phyloP scores from a whole-genome alignment of 53 echinoderm and acorn worm species.

The Paelopatides confundens region DNA sequence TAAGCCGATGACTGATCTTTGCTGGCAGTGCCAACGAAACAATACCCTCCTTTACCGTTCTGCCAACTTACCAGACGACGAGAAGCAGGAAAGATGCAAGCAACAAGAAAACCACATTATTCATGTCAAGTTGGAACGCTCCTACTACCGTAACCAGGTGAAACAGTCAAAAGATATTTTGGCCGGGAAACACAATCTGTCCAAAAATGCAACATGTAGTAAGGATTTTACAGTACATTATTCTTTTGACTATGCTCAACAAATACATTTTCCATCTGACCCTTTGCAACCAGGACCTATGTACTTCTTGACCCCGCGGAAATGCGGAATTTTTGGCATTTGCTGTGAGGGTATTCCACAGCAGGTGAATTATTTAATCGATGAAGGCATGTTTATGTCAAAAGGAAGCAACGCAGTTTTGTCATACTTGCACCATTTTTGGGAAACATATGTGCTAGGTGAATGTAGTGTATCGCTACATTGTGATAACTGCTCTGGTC shows the following conservation, averaged over 20 bases:
- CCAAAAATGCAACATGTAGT: conserved; percentile 28
- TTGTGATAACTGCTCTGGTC: conserved; percentile 42
- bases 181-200: neutral
- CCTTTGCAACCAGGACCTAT: no score
- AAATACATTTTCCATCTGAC: neutral
- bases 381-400: conserved; percentile 23
- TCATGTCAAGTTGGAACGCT: conserved; percentile 24
- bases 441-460: conserved; percentile 2
- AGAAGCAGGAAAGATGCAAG: conserved; percentile 13
- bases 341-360: conserved; percentile 18
- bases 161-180: neutral
- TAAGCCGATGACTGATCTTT: conserved; percentile 50
- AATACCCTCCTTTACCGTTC: conserved; percentile 38
- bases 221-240: conserved; percentile 23
- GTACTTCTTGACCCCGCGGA: neutral
- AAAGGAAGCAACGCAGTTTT: conserved; percentile 28
- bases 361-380: conserved; percentile 25
- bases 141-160: neutral
- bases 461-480: neutral
- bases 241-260: conserved; percentile 36
- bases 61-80: conserved; percentile 46
- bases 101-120: conserved; percentile 41
- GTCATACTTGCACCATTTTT: neutral
- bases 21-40: conserved; percentile 60
- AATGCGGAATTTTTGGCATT: neutral